Conservation (phyloP, 2,888 invertebrate genomes). For the Micoletzkya japonica region DNA sequence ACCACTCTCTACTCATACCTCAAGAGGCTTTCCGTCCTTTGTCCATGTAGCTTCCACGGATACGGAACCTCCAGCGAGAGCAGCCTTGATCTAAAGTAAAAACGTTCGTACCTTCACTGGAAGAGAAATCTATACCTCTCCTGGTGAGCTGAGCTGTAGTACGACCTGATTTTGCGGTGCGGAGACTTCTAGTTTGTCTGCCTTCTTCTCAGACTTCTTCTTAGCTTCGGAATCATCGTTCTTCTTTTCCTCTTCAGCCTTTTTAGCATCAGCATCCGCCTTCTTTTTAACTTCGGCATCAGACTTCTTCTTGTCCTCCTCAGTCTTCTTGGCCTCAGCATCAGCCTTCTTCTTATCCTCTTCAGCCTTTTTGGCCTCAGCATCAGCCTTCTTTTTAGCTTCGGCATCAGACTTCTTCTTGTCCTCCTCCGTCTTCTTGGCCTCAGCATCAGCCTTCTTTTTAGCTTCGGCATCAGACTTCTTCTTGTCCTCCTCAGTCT, state of each 20-base stretch:
- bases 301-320: slow-evolving; percentile 28
- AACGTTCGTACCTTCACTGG: neutral
- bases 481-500: too few species aligned
- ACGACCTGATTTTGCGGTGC: neutral
- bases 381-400: slow-evolving; percentile 32
- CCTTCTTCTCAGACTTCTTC: slow-evolving; percentile 23
- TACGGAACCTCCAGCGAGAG: slow-evolving; percentile 31
- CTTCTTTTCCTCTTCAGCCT: slow-evolving; percentile 15
- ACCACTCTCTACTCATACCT: neutral
- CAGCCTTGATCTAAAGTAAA: slow-evolving; percentile 5
- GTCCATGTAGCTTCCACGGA: slow-evolving; percentile 41
- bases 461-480: too few species aligned
- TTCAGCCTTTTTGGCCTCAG: too few species aligned
- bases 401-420: slow-evolving; percentile 30
- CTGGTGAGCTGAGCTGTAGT: neutral
- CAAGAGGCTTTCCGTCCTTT: slow-evolving; percentile 41
- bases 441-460: slow-evolving; percentile 18
- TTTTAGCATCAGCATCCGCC: slow-evolving; percentile 24
- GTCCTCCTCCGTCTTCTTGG: slow-evolving; percentile 10
- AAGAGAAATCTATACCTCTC: too few species aligned
- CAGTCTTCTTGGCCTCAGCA: slow-evolving; percentile 21
- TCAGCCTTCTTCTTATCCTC: slow-evolving; percentile 33
- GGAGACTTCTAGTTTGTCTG: slow-evolving; percentile 32
- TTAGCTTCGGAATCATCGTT: neutral
- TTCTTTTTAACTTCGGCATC: neutral